Conservation (phyloP, 2,797 vertebrate species). For the Danio albolineatus region DNA sequence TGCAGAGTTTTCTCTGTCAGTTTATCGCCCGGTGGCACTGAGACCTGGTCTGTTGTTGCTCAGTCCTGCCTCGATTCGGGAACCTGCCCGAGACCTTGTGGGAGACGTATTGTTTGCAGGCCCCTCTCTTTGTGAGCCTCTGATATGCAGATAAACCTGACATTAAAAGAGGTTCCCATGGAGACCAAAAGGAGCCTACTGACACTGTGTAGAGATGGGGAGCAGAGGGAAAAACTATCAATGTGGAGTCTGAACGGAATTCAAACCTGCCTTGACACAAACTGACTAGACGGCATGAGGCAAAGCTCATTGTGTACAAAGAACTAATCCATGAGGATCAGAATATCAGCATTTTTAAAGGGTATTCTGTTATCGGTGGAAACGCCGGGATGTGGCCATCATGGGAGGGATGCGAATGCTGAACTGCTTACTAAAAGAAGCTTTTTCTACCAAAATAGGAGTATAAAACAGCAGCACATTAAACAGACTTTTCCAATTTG, state of each 20-base stretch:
- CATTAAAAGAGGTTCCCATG: constrained; percentile 85
- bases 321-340: constrained; percentile 12
- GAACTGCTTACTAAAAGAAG: constrained; percentile 16
- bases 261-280: constrained; percentile 71
- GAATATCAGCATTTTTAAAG: constrained; percentile 20
- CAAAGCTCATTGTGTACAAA: constrained; percentile 4
- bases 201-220: constrained; percentile 74
- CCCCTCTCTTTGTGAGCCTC: constrained; percentile 74
- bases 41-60: constrained; percentile 33
- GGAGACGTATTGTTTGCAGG: constrained; percentile 73
- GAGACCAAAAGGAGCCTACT: constrained; percentile 75
- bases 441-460: constrained; percentile 19
- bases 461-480: constrained; percentile 40
- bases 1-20: constrained; percentile 15
- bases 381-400: constrained; percentile 12
- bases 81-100: constrained; percentile 69
- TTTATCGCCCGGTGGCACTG: constrained; percentile 32
- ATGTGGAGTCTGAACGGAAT: constrained; percentile 65
- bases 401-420: background rate
- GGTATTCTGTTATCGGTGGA: constrained; percentile 13
- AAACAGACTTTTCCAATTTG: constrained; percentile 21
- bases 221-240: constrained; percentile 63
- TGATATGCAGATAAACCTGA: constrained; percentile 84
- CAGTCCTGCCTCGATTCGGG: constrained; percentile 57
- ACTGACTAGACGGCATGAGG: constrained; percentile 54